Conservation (phyloP, 2,113 vertebrate species). For the Herpetotheres cachinnans region DNA sequence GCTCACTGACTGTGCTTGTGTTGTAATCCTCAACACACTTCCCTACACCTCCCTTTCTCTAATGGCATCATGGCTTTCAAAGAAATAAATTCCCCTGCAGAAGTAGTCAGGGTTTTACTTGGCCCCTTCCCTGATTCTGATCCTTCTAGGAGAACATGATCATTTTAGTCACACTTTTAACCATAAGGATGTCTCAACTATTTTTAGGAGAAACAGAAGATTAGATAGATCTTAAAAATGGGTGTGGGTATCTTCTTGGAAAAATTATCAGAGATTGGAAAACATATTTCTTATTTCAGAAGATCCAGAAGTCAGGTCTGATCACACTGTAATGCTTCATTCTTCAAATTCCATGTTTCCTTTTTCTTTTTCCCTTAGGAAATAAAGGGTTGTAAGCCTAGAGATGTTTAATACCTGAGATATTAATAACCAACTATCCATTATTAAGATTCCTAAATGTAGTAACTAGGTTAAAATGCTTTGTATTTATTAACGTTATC, state of each 20-base stretch:
- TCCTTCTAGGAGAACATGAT: accelerated
- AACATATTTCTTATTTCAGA: neutral
- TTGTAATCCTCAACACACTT: neutral
- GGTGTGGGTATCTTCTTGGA: neutral
- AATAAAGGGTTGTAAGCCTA: neutral
- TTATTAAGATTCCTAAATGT: neutral
- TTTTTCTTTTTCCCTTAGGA: neutral
- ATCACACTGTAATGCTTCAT: neutral
- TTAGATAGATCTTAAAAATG: neutral
- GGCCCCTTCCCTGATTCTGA: neutral
- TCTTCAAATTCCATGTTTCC: neutral
- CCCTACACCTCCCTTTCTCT: neutral
- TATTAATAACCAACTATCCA: neutral
- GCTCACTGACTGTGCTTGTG: neutral
- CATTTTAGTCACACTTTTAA: neutral
- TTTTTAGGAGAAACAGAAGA: neutral
- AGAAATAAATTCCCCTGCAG: neutral
- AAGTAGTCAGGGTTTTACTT: neutral
- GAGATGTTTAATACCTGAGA: neutral
- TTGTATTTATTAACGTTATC: neutral
- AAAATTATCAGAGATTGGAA: neutral
- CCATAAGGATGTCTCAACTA: neutral
- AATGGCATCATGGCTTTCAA: neutral
- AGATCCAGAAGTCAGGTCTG: neutral
- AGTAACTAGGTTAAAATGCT: neutral